A percentile compares a stretch with the other conserved stretches of the same genome.
These are phyloP conservation scores for Archips crataeganus DNA, from an alignment of 2,888 invertebrate species.

Conservation along the genomic window DNA sequence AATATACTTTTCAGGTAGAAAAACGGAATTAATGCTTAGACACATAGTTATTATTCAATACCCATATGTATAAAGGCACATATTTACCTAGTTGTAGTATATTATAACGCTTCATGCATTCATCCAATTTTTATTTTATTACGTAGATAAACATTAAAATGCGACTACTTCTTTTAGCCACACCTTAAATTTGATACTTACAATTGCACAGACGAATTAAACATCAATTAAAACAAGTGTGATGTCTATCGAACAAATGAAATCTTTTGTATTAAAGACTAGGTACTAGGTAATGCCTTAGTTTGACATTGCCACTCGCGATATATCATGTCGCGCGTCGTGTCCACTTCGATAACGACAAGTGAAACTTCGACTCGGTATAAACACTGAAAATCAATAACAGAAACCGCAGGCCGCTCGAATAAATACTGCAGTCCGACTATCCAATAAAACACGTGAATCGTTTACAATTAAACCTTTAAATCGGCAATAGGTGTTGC, in stretches of 20 bases:
- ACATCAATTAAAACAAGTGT: neutral
- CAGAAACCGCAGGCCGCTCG: conserved; percentile 74
- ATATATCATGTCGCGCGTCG: conserved; percentile 56
- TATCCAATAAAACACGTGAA: conserved; percentile 86
- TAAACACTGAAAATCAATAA: conserved; percentile 79
- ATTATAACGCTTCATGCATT: too few relatives aligned
- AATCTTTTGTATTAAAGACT: too few relatives aligned
- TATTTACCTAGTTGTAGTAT: too few relatives aligned
- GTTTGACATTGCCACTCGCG: conserved; percentile 47
- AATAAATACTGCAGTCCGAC: conserved; percentile 79
- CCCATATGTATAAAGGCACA: too few relatives aligned
- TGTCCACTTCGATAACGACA: conserved; percentile 55
- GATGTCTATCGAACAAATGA: too few relatives aligned
- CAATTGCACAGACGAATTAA: neutral
- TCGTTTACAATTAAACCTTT: conserved; percentile 86
- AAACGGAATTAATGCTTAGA: neutral
- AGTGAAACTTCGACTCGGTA: conserved; percentile 60
- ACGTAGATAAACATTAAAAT: too few relatives aligned
- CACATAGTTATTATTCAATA: too few relatives aligned
- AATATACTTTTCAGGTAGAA: neutral
- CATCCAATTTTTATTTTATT: too few relatives aligned
- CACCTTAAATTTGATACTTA: too few relatives aligned
- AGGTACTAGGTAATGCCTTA: conserved; percentile 15
- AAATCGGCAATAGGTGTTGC: conserved; percentile 86
- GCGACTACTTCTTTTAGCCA: too few relatives aligned